Percentiles rank a stretch among this genome's conserved stretches.
These are phyloP conservation scores for Melipona bicolor DNA, from an alignment of 2,888 invertebrate genomes.

Conservation along the genomic window DNA sequence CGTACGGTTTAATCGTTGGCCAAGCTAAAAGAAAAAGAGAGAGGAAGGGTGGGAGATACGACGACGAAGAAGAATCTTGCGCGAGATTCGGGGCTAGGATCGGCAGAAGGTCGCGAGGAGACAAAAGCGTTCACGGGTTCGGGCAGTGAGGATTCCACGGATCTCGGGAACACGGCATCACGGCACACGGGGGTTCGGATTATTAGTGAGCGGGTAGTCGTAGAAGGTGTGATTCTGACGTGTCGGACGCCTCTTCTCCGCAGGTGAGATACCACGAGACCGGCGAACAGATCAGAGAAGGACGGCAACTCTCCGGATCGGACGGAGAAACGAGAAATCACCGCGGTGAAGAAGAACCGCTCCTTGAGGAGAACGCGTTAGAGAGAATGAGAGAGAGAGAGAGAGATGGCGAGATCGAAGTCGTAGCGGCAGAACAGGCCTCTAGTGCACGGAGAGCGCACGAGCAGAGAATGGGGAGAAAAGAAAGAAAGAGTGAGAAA, in stretches of 20 bases:
- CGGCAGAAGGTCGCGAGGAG: constrained; percentile 12
- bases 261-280: constrained; percentile 72
- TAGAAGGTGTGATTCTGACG: constrained; percentile 83
- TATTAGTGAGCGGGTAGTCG: constrained; percentile 81
- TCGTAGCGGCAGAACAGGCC: constrained; percentile 50
- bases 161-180: constrained; percentile 68
- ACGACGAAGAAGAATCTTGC: too few species aligned
- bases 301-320: background rate
- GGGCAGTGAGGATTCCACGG: constrained; percentile 61
- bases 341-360: constrained; percentile 22
- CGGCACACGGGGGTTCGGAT: constrained; percentile 72
- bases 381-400: constrained; percentile 38
- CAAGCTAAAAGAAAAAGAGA: background rate
- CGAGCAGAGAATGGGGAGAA: constrained; percentile 14
- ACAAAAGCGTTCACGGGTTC: constrained; percentile 36
- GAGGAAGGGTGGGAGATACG: background rate
- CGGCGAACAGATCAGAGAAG: constrained; percentile 13
- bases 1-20: background rate
- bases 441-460: constrained; percentile 40
- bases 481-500: constrained; percentile 25
- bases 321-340: constrained; percentile 49
- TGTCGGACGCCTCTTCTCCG: constrained; percentile 76
- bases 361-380: background rate
- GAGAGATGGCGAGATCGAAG: constrained; percentile 2
- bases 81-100: background rate